phyloP scores from a whole-genome alignment of 2,797 vertebrate species.

The Dicrostonyx torquatus region DNA sequence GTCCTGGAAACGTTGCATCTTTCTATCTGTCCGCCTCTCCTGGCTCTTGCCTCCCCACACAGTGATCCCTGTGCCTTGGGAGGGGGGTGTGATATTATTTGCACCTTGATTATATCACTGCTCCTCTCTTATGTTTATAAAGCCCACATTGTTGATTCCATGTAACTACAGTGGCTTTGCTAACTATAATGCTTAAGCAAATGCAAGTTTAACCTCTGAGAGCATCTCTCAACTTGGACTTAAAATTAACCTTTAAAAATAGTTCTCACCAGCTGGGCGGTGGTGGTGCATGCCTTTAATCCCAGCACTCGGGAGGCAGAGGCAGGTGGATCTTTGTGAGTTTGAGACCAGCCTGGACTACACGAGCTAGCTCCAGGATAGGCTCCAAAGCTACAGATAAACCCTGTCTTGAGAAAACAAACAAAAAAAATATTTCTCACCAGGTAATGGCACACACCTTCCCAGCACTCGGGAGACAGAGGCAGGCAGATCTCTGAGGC shows the following conservation, averaged over 20 bases:
- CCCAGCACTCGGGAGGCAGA: no score
- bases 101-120: neutral
- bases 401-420: no score
- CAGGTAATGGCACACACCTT: neutral
- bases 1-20: neutral
- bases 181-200: neutral
- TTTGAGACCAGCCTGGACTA: no score
- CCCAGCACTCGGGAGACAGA: neutral
- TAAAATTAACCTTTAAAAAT: conserved; percentile 28
- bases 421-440: no score
- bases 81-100: neutral
- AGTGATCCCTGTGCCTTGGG: neutral
- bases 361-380: no score
- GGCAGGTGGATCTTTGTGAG: no score
- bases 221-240: conserved; percentile 18
- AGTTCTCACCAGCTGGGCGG: no score
- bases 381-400: no score
- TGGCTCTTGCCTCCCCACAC: no score
- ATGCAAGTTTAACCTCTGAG: neutral
- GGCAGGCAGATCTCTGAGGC: neutral
- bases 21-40: neutral
- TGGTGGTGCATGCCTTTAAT: no score
- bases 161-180: neutral
- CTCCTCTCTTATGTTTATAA: conserved; percentile 28
- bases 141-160: conserved; percentile 12